These are phyloP conservation scores for Manis crassicaudata DNA, from an alignment of 2,797 vertebrate genomes.

Conservation along the genomic window DNA sequence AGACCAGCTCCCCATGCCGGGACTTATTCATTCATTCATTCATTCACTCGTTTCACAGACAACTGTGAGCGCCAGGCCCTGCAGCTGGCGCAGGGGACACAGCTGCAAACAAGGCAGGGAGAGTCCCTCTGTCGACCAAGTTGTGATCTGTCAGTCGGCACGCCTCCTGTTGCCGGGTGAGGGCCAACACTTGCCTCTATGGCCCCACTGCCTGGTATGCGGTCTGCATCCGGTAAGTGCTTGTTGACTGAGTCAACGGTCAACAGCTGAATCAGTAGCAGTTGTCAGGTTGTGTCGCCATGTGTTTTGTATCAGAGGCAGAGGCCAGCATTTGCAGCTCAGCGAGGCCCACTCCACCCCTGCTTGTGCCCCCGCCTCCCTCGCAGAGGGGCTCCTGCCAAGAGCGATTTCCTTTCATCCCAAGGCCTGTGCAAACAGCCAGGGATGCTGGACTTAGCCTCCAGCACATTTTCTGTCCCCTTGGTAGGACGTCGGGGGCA, in stretches of 20 bases:
- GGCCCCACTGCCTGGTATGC: background rate
- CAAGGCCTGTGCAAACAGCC: background rate
- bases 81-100: background rate
- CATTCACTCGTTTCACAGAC: too few species aligned
- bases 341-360: background rate
- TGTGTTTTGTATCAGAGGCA: background rate
- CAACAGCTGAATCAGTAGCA: background rate
- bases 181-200: background rate
- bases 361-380: background rate
- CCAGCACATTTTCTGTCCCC: background rate
- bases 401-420: background rate
- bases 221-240: background rate
- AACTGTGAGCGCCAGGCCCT: accelerated
- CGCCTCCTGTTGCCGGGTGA: background rate
- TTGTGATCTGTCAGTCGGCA: too few species aligned
- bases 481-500: background rate
- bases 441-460: background rate
- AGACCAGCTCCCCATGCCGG: background rate
- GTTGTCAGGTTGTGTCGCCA: background rate
- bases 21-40: accelerated
- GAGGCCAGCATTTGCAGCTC: background rate
- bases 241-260: background rate
- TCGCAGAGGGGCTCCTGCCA: background rate
- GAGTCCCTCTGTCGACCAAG: background rate
- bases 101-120: accelerated